Base-by-base conservation (phyloP, 1,140 invertebrate genomes). In the Hermetia illucens region DNA sequence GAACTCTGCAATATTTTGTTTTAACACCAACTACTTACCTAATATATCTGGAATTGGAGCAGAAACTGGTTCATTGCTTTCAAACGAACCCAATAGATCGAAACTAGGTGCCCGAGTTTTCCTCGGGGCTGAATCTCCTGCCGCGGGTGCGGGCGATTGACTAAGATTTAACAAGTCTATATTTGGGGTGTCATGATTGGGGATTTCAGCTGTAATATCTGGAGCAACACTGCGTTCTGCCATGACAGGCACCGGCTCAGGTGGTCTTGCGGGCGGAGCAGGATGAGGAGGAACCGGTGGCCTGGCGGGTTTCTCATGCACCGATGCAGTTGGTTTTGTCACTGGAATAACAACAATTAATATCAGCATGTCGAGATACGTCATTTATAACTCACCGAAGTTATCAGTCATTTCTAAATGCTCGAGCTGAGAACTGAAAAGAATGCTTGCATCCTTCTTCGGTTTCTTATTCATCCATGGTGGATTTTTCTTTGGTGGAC, bases 391-490 rank as follows among this genome's bases (percentile, higher is more conserved):
- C 31, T 31, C 44, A 74, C 77, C 74, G 55, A 85, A 87, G 48
- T 80, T 84, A 44, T 87, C 82, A 9, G 82, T 63, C 45, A 76
- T 78, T 55, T 88, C 83, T 33, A 87, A 81, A 58, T 80, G 76
- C 61, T 94, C 90, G 24, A 88, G 64, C 39, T 77, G 77, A 1
- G 76, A 80, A 12, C 77, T 76, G 53, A 92, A 93, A 1, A 92
- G 57, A 3, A 77, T 64, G 41, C 70, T 63, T 37, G 79, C 60
- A 51, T 70, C 61, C 1, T 78, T 61, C 9, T 63, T 50, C 1
- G 66, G 56, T 39, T 67, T 64, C 46, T 77, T 72, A 4, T 69
- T 66, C 40, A 80, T 69, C 87, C 88, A 93, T 1, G 84, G 77
- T n/a, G 77, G 74, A 21, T 74, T 72, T 53, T 55, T 68, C 48